Evolutionary conservation across 2,113 vertebrate species (phyloP).

Genomic region (Bambusicola thoracicus): DNA sequence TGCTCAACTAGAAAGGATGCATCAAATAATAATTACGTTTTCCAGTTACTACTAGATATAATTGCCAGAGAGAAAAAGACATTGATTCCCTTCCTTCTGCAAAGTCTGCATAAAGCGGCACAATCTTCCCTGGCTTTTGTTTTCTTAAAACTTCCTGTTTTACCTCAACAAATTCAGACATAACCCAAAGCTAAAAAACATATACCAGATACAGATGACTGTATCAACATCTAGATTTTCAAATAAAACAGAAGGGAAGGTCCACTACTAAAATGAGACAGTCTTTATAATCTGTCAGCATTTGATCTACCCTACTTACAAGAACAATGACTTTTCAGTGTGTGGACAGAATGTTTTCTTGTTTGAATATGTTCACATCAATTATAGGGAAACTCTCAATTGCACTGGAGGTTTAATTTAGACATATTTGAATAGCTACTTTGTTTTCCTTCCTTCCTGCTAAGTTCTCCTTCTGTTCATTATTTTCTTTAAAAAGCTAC

Average conservation of each 20-base stretch:
- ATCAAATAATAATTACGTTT: conserved; percentile 6
- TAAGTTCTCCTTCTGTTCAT: not conserved
- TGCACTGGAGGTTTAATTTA: not conserved
- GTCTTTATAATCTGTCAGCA: rapidly evolving
- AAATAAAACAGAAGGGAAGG: not conserved
- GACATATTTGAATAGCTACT: not conserved
- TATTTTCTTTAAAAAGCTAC: not conserved
- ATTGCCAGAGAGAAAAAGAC: not conserved
- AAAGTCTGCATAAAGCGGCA: not conserved
- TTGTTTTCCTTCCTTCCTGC: not conserved
- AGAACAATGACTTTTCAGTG: not conserved
- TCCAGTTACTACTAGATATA: not conserved
- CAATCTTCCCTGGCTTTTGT: not conserved
- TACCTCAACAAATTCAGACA: not conserved
- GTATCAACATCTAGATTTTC: not conserved
- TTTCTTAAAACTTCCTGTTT: not conserved
- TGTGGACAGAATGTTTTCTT: not conserved
- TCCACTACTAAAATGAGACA: not conserved
- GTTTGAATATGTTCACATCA: not conserved
- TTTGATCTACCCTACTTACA: not conserved
- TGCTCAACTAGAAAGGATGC: not conserved
- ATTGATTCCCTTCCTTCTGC: not conserved
- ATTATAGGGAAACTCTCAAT: not conserved
- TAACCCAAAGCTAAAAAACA: not conserved
- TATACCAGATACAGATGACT: not conserved